Percentiles rank a stretch among this genome's conserved stretches.
Conservation (phyloP, 64 coral and sea anemone species). For the Montipora efflorescens region DNA sequence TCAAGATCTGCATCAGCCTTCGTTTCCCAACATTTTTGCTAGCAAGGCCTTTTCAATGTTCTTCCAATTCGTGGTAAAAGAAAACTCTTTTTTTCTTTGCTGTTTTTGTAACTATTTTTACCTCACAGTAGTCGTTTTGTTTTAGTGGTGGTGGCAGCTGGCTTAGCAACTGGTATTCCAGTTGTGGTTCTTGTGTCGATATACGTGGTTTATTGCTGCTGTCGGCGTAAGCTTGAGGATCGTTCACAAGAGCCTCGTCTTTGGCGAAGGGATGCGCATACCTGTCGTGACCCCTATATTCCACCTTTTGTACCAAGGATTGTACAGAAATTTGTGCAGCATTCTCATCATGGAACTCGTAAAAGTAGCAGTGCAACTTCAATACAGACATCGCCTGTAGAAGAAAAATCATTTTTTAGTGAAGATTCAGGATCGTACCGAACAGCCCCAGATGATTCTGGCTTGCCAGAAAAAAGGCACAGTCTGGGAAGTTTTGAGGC, state of each 20-base stretch:
- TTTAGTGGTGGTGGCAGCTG: slow-evolving; percentile 87
- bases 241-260: slow-evolving; percentile 80
- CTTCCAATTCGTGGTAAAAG: background rate
- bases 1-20: no score
- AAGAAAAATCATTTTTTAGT: slow-evolving; percentile 94
- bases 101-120: background rate
- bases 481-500: slow-evolving; percentile 66
- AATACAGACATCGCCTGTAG: slow-evolving; percentile 85
- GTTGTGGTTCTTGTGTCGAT: slow-evolving; percentile 87
- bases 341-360: slow-evolving; percentile 71
- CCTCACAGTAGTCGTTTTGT: background rate
- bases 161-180: slow-evolving; percentile 95
- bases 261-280: slow-evolving; percentile 84
- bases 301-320: slow-evolving; percentile 92
- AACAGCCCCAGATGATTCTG: slow-evolving; percentile 90
- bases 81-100: background rate
- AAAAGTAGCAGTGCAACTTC: slow-evolving; percentile 92
- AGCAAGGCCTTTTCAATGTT: no score
- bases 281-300: slow-evolving; percentile 89
- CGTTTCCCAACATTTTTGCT: no score
- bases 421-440: slow-evolving; percentile 91
- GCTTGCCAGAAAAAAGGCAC: slow-evolving; percentile 64
- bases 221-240: slow-evolving; percentile 77
- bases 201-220: slow-evolving; percentile 94
- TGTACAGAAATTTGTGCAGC: slow-evolving; percentile 94